Percentiles rank a stretch among this genome's conserved stretches.
Conservation (phyloP, 2,888 invertebrate species). For the Seladonia tumulorum region DNA sequence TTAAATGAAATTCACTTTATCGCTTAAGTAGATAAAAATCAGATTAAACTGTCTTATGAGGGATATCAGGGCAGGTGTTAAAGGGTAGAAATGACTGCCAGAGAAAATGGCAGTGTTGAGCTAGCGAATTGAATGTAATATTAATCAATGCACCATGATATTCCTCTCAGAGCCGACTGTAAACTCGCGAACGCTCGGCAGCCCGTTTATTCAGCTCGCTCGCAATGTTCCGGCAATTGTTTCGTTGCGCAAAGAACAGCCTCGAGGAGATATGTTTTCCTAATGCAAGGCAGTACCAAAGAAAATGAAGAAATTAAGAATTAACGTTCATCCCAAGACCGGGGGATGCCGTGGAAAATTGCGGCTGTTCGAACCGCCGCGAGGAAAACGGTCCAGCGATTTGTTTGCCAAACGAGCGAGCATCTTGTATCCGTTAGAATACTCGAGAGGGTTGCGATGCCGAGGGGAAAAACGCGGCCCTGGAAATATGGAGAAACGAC, state of each 20-base stretch:
- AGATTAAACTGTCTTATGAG: no score
- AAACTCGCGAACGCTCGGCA: background rate
- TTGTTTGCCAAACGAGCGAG: conserved; percentile 66
- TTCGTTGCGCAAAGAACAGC: conserved; percentile 9
- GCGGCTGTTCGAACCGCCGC: conserved; percentile 32
- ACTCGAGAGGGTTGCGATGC: background rate
- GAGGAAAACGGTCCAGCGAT: conserved; percentile 50
- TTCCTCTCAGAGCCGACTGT: background rate
- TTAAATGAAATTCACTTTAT: no score
- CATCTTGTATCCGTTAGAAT: conserved; percentile 24
- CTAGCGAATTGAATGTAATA: background rate
- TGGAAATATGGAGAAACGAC: background rate
- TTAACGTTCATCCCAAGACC: conserved; percentile 50
- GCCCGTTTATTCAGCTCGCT: conserved; percentile 19
- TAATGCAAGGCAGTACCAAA: conserved; percentile 23
- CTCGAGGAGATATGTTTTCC: conserved; percentile 3
- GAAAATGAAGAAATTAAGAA: conserved; percentile 69
- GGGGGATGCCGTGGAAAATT: conserved; percentile 48
- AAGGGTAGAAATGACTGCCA: background rate
- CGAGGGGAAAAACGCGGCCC: background rate
- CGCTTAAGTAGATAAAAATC: no score
- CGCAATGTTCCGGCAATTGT: conserved; percentile 46
- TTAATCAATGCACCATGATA: conserved; percentile 8
- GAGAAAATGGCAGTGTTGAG: background rate
- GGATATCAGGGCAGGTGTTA: background rate